These are phyloP conservation scores for Penelope pileata DNA, from an alignment of 2,113 vertebrate genomes.

Conservation along the genomic window DNA sequence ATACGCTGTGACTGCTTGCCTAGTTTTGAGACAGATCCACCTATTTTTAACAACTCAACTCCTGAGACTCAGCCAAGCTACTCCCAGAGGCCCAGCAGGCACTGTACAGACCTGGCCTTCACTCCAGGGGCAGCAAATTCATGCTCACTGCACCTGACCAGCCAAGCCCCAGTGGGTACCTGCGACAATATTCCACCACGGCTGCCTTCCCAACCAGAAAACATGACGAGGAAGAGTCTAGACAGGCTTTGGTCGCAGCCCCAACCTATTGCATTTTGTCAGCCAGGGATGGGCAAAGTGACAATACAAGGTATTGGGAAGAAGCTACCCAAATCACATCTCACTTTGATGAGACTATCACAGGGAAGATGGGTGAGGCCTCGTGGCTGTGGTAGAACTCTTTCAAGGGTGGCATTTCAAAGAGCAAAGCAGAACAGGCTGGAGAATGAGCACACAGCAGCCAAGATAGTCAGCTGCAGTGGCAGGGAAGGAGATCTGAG, in stretches of 20 bases:
- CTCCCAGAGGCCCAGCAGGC: not conserved
- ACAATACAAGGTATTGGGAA: not conserved
- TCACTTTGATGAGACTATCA: not conserved
- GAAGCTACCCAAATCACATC: accelerated
- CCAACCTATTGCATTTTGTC: not conserved
- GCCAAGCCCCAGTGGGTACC: not conserved
- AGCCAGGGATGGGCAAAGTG: not conserved
- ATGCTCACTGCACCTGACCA: not conserved
- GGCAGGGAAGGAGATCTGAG: not conserved
- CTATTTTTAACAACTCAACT: not conserved
- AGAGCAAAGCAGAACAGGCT: not conserved
- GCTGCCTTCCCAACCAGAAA: not conserved
- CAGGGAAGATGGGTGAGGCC: not conserved
- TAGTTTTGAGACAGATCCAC: not conserved
- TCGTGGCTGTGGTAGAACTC: not conserved
- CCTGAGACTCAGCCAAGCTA: not conserved
- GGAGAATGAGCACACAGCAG: not conserved
- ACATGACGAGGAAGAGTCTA: not conserved
- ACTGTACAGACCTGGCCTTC: not conserved
- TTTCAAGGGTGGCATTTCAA: not conserved
- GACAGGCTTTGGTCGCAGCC: not conserved
- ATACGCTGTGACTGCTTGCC: not conserved
- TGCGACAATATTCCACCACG: not conserved
- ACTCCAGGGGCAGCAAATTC: not conserved
- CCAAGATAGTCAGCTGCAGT: not conserved